A percentile compares a stretch with the other conserved stretches of the same genome.
Evolutionary conservation across 2,113 vertebrate genomes (phyloP).

Genomic region (Zosterops pallidus): DNA sequence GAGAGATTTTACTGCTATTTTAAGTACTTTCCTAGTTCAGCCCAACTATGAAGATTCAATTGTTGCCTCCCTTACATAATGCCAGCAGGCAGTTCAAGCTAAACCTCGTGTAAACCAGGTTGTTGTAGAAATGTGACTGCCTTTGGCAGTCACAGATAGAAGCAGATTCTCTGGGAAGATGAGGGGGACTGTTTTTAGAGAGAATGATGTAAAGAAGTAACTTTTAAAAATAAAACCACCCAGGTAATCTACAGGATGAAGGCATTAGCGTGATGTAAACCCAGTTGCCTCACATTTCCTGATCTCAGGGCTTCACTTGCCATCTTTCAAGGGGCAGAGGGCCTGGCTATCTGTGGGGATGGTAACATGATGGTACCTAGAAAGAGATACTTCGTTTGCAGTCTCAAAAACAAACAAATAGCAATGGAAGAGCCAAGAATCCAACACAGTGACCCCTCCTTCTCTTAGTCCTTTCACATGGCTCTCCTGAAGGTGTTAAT

Average conservation of each 20-base stretch:
- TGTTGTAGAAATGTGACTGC: neutral
- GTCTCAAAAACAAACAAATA: neutral
- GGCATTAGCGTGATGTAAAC: neutral
- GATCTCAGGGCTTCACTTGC: neutral
- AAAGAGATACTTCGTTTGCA: neutral
- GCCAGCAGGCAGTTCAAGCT: neutral
- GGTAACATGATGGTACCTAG: neutral
- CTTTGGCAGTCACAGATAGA: neutral
- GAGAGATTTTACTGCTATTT: constrained; percentile 56
- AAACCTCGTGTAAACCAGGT: neutral
- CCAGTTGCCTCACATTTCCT: neutral
- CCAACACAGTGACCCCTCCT: neutral
- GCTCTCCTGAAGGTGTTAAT: neutral
- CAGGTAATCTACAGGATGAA: neutral
- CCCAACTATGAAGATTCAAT: neutral
- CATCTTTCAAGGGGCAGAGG: neutral
- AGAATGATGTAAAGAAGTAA: neutral
- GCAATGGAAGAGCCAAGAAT: neutral
- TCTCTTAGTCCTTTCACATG: neutral
- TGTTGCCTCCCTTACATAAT: neutral
- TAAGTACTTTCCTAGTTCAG: constrained; percentile 41
- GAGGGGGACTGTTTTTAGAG: rapidly evolving
- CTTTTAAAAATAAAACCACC: neutral
- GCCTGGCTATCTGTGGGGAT: neutral
- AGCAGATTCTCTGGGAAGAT: neutral